Evolutionary conservation across 1,140 invertebrate genomes (phyloP).

Genomic region (Melanaphis sacchari): DNA sequence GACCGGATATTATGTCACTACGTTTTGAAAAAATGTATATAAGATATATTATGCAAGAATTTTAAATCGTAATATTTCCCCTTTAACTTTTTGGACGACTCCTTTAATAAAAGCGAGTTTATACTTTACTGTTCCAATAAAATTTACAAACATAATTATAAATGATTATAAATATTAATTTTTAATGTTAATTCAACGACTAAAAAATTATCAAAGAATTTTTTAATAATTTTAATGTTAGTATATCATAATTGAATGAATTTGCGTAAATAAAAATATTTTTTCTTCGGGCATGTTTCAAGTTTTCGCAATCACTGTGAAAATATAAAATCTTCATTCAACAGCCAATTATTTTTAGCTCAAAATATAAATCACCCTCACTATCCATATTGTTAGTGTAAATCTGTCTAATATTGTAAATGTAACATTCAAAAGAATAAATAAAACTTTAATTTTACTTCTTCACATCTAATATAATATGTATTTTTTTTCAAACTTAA

Average conservation of each 20-base stretch:
- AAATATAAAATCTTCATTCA: background rate
- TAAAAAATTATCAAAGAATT: background rate
- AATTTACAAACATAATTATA: background rate
- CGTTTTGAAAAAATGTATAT: background rate
- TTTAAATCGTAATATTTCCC: background rate
- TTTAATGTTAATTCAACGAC: background rate
- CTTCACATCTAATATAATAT: background rate
- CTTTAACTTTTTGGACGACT: background rate
- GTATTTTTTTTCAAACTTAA: background rate
- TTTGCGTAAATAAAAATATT: background rate
- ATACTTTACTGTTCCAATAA: background rate
- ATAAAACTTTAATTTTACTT: background rate
- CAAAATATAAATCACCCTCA: background rate
- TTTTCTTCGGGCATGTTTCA: background rate
- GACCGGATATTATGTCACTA: background rate
- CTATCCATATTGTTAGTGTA: background rate
- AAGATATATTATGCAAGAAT: background rate
- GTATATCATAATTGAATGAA: background rate
- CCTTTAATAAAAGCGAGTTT: background rate
- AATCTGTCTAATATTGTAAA: background rate
- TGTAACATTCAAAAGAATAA: background rate
- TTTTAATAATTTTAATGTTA: background rate
- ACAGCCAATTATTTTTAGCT: background rate
- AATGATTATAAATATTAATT: background rate
- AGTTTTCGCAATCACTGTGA: background rate